These are phyloP conservation scores for Zaprionus lineosus DNA, from an alignment of 2,888 invertebrate species.

Conservation along the genomic window DNA sequence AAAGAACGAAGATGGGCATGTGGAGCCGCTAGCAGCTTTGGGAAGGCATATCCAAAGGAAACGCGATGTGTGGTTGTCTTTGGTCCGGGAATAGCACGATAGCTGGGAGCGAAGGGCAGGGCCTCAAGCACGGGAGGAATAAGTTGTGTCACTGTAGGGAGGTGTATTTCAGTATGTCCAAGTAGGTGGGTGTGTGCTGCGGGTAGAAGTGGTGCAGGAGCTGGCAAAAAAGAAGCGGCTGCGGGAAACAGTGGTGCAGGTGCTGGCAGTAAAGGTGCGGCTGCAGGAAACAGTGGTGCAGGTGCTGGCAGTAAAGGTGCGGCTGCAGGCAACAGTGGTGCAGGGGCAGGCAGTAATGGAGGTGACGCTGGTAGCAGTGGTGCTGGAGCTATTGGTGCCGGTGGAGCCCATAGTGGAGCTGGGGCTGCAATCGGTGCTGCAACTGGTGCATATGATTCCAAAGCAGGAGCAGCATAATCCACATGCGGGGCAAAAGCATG, in stretches of 20 bases:
- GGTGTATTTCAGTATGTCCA: conserved; percentile 52
- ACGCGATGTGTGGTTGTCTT: conserved; percentile 80
- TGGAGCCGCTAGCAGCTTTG: conserved; percentile 66
- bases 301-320: conserved; percentile 14
- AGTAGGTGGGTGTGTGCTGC: conserved; percentile 41
- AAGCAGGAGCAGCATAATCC: conserved; percentile 52
- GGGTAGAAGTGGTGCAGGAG: neutral
- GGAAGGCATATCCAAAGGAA: conserved; percentile 79
- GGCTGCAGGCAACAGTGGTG: conserved; percentile 16
- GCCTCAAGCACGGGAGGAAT: conserved; percentile 67
- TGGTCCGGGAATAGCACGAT: conserved; percentile 80
- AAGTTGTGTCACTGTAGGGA: conserved; percentile 58
- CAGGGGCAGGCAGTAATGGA: conserved; percentile 14
- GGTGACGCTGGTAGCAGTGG: conserved; percentile 6
- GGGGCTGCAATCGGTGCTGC: conserved; percentile 37
- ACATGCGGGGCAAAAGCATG: conserved; percentile 58
- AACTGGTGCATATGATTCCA: conserved; percentile 24
- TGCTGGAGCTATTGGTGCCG: conserved; percentile 21
- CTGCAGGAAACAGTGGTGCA: conserved; percentile 35
- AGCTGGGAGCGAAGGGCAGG: conserved; percentile 66
- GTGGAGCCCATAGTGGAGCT: conserved; percentile 39
- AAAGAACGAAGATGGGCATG: conserved; percentile 73
- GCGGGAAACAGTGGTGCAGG: conserved; percentile 46
- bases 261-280: conserved; percentile 28
- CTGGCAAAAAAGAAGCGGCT: conserved; percentile 35